Evolutionary conservation across 2,797 vertebrate genomes (phyloP), one percentile per base, ranked within the genome.

Genomic region (Rhadinocentrus ornatus): DNA sequence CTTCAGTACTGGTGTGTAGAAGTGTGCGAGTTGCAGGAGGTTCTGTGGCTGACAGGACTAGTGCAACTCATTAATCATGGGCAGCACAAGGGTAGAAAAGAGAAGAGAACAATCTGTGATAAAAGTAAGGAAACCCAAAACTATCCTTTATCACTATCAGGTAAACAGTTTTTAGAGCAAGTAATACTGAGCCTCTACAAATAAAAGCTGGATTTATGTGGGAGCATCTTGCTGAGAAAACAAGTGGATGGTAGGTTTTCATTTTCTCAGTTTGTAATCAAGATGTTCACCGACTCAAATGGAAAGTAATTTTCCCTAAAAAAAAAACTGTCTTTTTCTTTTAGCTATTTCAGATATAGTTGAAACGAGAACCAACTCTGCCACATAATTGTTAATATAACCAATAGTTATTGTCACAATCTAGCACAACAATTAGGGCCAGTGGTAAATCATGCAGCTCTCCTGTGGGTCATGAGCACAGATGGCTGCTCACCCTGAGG

Each of bases 11-110:
- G 16, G 62, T 29, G 41, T 78, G 35, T 64, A 61, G 27, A 37
- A 55, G 39, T 75, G 62, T 73, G 71, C 18, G 52, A 20, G 2
- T 62, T 48, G 52, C 58, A 37, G 39, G 62, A 70, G 44, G 27
- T 56, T 71, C 56, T 37, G 61, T n/a, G 68, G 83, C 64, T 81
- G 87, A 86, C 78, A 61, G 83, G 80, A 88, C 52, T 58, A 73
- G 58, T 86, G 71, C 80, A 74, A 77, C 71, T 75, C 73, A 86
- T 90, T 86, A 82, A 90, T 92, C 90, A 85, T 13, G 44, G 32
- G 20, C 59, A 35, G 62, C 70, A 55, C 52, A 66, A 20, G 44
- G 32, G 35, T 59, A 37, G 46, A 75, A 60, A 77, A 69, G 48
- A 62, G 35, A 72, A 62, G 62, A 61, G 48, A 68, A 62, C 39